Evolutionary conservation across 2,888 invertebrate genomes (phyloP).

Genomic region (Sabatieria punctata): DNA sequence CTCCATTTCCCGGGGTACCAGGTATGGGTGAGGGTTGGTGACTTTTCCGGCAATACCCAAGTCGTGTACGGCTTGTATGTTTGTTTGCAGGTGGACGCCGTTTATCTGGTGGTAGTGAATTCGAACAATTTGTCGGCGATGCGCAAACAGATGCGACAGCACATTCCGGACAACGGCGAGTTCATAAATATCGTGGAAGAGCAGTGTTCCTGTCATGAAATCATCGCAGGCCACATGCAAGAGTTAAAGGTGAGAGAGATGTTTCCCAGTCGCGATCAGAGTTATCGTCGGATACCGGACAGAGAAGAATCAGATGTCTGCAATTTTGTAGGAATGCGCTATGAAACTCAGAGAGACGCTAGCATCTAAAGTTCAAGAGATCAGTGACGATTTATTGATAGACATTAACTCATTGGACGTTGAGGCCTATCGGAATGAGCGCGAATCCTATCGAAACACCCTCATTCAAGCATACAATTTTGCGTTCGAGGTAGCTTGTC

Average conservation of each 20-base stretch:
- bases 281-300: no score
- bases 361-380: no score
- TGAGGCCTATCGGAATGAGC: slow-evolving; percentile 31
- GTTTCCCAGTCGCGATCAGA: slow-evolving; percentile 12
- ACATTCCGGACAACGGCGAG: slow-evolving; percentile 18
- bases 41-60: no score
- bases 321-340: slow-evolving; percentile 2
- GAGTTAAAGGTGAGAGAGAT: slow-evolving; percentile 45
- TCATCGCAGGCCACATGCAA: slow-evolving; percentile 47
- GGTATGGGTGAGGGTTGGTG: no score
- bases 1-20: no score
- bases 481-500: slow-evolving; percentile 66
- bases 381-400: no score
- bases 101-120: slow-evolving; percentile 36
- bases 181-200: slow-evolving; percentile 33
- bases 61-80: no score
- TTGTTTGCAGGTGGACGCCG: slow-evolving; percentile 32
- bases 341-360: no score
- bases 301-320: no score
- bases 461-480: slow-evolving; percentile 72
- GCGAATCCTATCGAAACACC: slow-evolving; percentile 52
- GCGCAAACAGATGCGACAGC: slow-evolving; percentile 19
- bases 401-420: not conserved
- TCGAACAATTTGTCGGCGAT: slow-evolving; percentile 16
- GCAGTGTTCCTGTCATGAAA: slow-evolving; percentile 39